phyloP scores from a whole-genome alignment of 2,888 invertebrate species.

The Erebia aethiops region DNA sequence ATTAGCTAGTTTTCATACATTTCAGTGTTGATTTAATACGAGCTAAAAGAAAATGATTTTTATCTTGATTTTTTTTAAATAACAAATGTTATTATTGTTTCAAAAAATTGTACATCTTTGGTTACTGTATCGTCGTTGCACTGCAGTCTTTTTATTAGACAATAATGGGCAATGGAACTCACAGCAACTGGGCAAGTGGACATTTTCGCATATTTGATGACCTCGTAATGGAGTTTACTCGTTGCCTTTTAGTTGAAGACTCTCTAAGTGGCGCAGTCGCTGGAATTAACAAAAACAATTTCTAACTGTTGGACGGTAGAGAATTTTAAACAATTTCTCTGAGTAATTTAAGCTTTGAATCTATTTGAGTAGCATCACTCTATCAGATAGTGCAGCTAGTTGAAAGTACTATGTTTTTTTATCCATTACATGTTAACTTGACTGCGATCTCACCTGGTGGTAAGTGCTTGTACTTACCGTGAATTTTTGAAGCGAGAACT shows the following conservation, averaged over 20 bases:
- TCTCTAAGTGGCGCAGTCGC: constrained; percentile 35
- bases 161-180: constrained; percentile 33
- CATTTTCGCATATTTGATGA: constrained; percentile 43
- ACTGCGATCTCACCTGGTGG: no score
- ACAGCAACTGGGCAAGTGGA: constrained; percentile 32
- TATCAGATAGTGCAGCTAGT: no score
- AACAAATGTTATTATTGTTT: not conserved
- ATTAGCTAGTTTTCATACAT: no score
- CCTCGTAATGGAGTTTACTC: constrained; percentile 42
- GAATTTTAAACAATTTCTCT: not conserved
- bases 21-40: no score
- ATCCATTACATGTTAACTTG: no score
- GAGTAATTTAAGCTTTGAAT: not conserved
- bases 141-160: constrained; percentile 38
- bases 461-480: no score
- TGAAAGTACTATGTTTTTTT: no score
- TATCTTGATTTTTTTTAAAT: no score
- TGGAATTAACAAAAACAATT: constrained; percentile 40
- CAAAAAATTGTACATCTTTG: not conserved
- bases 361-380: no score
- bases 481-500: no score
- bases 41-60: no score
- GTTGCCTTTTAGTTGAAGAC: constrained; percentile 36
- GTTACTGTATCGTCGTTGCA: not conserved
- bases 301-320: not conserved